phyloP scores from a whole-genome alignment of 2,888 invertebrate genomes.

The Elysia crispata region DNA sequence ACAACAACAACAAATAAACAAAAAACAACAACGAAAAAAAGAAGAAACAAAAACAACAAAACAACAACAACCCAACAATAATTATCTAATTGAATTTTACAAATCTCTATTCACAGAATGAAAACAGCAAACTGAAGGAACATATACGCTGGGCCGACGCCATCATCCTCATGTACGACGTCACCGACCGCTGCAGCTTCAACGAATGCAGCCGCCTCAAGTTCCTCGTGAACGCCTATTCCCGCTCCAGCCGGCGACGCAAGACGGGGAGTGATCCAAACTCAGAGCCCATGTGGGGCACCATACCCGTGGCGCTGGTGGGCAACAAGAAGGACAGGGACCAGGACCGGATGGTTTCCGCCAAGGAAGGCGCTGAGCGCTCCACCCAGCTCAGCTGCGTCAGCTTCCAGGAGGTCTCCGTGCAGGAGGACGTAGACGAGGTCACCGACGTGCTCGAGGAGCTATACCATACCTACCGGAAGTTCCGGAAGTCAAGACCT shows the following conservation, averaged over 20 bases:
- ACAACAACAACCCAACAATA: too few species aligned
- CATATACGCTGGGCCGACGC: slow-evolving; percentile 93
- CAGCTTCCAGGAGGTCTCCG: slow-evolving; percentile 88
- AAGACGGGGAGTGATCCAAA: slow-evolving; percentile 35
- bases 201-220: slow-evolving; percentile 70
- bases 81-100: too few species aligned
- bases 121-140: slow-evolving; percentile 81
- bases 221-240: slow-evolving; percentile 71
- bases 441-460: slow-evolving; percentile 83
- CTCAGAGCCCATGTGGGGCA: slow-evolving; percentile 5
- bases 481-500: slow-evolving; percentile 16
- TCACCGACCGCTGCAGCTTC: slow-evolving; percentile 92
- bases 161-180: slow-evolving; percentile 90
- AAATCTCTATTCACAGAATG: slow-evolving; percentile 57
- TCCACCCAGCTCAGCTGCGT: slow-evolving; percentile 76
- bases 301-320: slow-evolving; percentile 85
- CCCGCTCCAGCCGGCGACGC: slow-evolving; percentile 56
- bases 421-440: slow-evolving; percentile 89
- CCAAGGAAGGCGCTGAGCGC: slow-evolving; percentile 59
- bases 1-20: too few species aligned
- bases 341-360: slow-evolving; percentile 85
- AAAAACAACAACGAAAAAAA: too few species aligned
- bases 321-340: slow-evolving; percentile 89
- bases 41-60: too few species aligned
- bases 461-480: slow-evolving; percentile 54